These are phyloP conservation scores for Hydractinia echinata DNA, from an alignment of 30 jellyfish, hydroid and myxozoan species.

Conservation along the genomic window DNA sequence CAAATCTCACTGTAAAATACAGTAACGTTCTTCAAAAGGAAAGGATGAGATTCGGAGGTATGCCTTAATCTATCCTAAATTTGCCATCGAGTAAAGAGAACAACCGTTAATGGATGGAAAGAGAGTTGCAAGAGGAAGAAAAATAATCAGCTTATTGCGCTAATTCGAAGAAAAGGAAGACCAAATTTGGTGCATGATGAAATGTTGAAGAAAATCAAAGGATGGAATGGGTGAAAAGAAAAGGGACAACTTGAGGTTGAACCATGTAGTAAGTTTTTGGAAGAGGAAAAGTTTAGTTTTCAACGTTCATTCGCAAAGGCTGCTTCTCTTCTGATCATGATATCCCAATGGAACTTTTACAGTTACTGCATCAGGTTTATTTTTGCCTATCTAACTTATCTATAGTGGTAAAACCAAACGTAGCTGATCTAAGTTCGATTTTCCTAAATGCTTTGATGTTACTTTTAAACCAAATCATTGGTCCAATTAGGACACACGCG, in stretches of 20 bases:
- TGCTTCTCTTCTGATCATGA: conserved; percentile 9
- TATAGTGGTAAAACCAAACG: too few species aligned
- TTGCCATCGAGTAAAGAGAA: neutral
- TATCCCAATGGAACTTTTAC: conserved; percentile 19
- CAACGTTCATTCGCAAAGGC: neutral
- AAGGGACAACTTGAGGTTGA: neutral
- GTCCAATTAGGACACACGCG: too few species aligned
- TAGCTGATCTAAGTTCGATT: too few species aligned
- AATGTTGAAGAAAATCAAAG: neutral
- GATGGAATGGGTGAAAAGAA: conserved; percentile 3
- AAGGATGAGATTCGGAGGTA: neutral
- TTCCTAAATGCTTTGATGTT: too few species aligned
- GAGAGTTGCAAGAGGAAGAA: conserved; percentile 5
- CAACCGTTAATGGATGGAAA: neutral
- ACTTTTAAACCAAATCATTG: too few species aligned
- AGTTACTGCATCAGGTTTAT: conserved; percentile 22
- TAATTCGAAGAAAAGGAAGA: neutral
- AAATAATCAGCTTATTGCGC: neutral
- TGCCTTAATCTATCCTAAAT: neutral
- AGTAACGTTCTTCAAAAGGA: neutral
- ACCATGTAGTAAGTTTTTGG: neutral
- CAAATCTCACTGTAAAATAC: neutral
- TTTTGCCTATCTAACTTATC: too few species aligned
- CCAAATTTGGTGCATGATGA: neutral
- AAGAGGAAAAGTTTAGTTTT: neutral